Base-by-base conservation (phyloP, 2,113 vertebrate genomes). In the Pterocles burchelli region DNA sequence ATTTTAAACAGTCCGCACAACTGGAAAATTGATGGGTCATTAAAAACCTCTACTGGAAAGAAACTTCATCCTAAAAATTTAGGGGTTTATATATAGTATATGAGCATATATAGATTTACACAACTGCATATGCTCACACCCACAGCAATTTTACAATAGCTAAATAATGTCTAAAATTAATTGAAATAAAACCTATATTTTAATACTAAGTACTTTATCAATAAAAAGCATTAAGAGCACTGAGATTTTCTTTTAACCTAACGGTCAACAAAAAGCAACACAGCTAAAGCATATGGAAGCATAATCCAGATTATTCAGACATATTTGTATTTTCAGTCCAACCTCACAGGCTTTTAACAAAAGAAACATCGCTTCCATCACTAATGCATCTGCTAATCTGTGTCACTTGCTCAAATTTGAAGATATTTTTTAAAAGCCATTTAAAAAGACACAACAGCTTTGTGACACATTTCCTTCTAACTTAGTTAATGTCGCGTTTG, bases 281-380 rank as follows among this genome's bases (percentile, higher is more conserved):
- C n/a, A 52, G 71, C 82, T 24, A 34, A 92, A 85, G 85, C 34
- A n/a, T 18, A 63, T 7, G 15, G 46, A 81, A 90, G 57, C 62
- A 82, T 82, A 81, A 92, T 88, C 90, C 61, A 66, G 81, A 91
- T 96, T 90, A 96, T 83, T 94, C 67, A 22, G 13, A 71, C 55
- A 59, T 7, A 72, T 84, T 82, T 93, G 67, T 92, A 70, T 76
- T 89, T 95, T 67, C 85, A 85, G 70, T 51, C 62, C 67, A 92
- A 94, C 66, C 91, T 95, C 94, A 84, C 83, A 91, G 89, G 90
- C 86, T 91, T 81, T 88, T 59, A 93, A 91, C 57, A 79, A 95
- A 94, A 91, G 94, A 95, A 97, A 96, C 48, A 86, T 73, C 59
- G 8, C 83, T 95, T 96, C 85, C 94, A 81, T 90, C 95, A 81